Evolutionary conservation across 2,888 invertebrate genomes (phyloP).

Genomic region (Plutella xylostella): DNA sequence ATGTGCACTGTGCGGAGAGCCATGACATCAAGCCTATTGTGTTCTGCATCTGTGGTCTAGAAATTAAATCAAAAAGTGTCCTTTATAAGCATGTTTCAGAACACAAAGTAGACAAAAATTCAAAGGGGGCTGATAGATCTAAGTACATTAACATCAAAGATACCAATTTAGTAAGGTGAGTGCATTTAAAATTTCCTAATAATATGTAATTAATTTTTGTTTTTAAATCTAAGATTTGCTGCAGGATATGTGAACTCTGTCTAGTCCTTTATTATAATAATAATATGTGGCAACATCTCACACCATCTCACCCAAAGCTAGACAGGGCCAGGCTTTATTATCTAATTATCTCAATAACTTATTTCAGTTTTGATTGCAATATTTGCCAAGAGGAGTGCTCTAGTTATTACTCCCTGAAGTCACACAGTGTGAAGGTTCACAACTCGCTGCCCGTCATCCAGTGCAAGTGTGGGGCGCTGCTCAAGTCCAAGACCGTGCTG

Average conservation of each 20-base stretch:
- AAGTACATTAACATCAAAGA: constrained; percentile 43
- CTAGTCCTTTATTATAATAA: no score
- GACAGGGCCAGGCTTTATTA: no score
- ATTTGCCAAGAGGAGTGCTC: constrained; percentile 46
- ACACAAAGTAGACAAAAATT: constrained; percentile 37
- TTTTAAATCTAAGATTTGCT: no score
- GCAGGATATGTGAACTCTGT: no score
- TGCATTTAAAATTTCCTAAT: no score
- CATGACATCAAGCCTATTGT: constrained; percentile 45
- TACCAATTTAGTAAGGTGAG: constrained; percentile 49
- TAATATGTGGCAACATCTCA: no score
- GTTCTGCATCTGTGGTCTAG: constrained; percentile 48
- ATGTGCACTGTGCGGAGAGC: constrained; percentile 34
- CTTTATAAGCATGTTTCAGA: constrained; percentile 55
- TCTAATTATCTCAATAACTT: no score
- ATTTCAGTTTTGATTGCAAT: constrained; percentile 49
- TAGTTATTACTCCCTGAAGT: constrained; percentile 59
- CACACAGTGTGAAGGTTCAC: constrained; percentile 45
- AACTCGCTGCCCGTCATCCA: constrained; percentile 45
- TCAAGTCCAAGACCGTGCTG: constrained; percentile 62
- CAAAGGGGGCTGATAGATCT: constrained; percentile 27
- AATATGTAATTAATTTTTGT: no score
- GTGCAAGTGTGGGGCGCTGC: constrained; percentile 56
- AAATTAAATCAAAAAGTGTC: constrained; percentile 46
- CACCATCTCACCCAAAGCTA: no score